These are phyloP conservation scores for Lasiommata megera DNA, from an alignment of 2,888 invertebrate genomes.

Conservation along the genomic window DNA sequence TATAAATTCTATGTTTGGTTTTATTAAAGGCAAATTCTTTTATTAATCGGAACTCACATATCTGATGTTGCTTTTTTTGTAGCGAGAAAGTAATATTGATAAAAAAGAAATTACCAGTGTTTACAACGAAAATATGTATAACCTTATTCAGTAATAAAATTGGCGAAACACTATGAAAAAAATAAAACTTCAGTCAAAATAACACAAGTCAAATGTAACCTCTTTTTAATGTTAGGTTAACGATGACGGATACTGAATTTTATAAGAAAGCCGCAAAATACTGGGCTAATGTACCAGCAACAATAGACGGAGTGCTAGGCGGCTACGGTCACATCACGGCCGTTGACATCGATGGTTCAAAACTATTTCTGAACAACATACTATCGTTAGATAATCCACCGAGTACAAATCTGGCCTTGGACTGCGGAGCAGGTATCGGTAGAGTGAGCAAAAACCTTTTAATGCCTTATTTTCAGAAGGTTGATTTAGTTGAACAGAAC, in stretches of 20 bases:
- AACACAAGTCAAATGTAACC: neutral
- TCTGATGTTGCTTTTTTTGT: neutral
- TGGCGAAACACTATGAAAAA: neutral
- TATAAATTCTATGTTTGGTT: neutral
- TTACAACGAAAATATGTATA: neutral
- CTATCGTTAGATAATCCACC: conserved; percentile 71
- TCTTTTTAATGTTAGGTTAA: neutral
- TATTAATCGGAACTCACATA: neutral
- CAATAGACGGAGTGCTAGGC: conserved; percentile 96
- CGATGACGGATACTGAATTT: conserved; percentile 45
- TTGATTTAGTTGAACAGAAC: conserved; percentile 96
- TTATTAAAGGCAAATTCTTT: neutral
- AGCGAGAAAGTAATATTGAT: neutral
- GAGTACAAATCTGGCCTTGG: conserved; percentile 86
- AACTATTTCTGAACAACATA: conserved; percentile 84
- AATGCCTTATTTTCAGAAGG: conserved; percentile 87
- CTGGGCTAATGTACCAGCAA: conserved; percentile 93
- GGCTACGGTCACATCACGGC: conserved; percentile 94
- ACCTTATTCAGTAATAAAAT: neutral
- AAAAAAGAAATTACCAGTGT: neutral
- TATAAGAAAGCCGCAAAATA: conserved; percentile 90
- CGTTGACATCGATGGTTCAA: conserved; percentile 93
- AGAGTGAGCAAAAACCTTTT: conserved; percentile 93
- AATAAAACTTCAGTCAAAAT: neutral
- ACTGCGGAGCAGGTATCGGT: conserved; percentile 99